A percentile compares a stretch with the other conserved stretches of the same genome.
phyloP scores from a whole-genome alignment of 2,113 vertebrate genomes.

The Sapayoa aenigma region DNA sequence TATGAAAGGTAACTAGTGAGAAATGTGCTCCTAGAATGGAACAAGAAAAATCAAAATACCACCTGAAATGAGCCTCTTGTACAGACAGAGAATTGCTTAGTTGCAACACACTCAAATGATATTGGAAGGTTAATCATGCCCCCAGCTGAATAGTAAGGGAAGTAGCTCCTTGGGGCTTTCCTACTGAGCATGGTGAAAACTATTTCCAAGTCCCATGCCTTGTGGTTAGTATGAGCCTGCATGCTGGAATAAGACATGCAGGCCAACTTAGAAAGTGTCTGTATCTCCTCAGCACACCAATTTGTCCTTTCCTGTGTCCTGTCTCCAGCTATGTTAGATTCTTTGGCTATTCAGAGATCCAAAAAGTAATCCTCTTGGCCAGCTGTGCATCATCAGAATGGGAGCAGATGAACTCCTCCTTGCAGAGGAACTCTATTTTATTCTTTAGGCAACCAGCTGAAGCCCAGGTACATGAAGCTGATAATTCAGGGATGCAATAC shows the following conservation, averaged over 20 bases:
- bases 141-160: background rate
- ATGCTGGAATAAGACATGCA: background rate
- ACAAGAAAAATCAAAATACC: background rate
- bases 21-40: background rate
- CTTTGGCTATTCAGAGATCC: background rate
- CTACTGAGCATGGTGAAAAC: background rate
- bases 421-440: background rate
- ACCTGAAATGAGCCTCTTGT: background rate
- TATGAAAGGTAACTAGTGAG: background rate
- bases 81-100: background rate
- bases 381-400: conserved; percentile 19
- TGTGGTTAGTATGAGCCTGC: conserved; percentile 20
- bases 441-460: background rate
- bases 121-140: conserved; percentile 15
- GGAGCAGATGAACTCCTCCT: background rate
- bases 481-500: background rate
- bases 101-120: background rate
- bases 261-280: background rate
- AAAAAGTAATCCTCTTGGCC: conserved; percentile 3
- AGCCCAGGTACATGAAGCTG: background rate
- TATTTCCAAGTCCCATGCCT: background rate
- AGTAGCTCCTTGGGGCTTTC: background rate
- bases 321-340: background rate
- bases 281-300: background rate
- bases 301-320: conserved; percentile 22